Conservation (phyloP, 2,113 vertebrate genomes). For the Trachemys scripta region DNA sequence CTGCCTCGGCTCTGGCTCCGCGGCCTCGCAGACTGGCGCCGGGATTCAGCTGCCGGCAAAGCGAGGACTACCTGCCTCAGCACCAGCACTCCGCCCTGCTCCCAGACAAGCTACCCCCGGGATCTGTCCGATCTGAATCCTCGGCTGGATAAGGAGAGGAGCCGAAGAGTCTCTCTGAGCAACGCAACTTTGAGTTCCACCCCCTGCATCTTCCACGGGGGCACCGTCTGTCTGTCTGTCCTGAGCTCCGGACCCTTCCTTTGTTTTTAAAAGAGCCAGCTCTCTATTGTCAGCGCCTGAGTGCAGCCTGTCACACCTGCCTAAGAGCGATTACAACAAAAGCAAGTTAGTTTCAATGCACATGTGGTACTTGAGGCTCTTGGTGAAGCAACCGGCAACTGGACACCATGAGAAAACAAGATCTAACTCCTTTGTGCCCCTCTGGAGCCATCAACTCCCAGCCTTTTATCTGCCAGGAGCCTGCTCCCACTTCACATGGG, state of each 20-base stretch:
- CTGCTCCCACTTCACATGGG: neutral
- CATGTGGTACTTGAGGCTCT: neutral
- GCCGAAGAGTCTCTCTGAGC: neutral
- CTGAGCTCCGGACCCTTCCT: conserved; percentile 15
- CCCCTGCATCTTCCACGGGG: neutral
- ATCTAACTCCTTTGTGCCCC: neutral
- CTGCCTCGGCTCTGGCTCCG: neutral
- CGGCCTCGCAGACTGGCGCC: neutral
- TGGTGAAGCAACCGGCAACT: neutral
- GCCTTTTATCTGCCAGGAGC: neutral
- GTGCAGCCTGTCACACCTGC: neutral
- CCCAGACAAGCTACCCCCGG: neutral
- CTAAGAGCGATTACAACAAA: conserved; percentile 20
- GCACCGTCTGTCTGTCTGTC: neutral
- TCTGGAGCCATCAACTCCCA: neutral
- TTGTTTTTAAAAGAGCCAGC: neutral
- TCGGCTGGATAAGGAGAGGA: too few relatives aligned
- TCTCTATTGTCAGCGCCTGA: neutral
- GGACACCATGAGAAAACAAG: neutral
- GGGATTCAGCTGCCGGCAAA: neutral
- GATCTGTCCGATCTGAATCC: neutral
- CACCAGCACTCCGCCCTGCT: neutral
- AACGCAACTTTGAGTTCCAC: neutral
- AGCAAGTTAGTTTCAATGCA: neutral
- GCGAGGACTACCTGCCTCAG: neutral